Evolutionary conservation across 37 sponge, comb jelly and placozoan species (phyloP), one percentile per base, ranked within the genome.

Genomic region (Haliclona indistincta): DNA sequence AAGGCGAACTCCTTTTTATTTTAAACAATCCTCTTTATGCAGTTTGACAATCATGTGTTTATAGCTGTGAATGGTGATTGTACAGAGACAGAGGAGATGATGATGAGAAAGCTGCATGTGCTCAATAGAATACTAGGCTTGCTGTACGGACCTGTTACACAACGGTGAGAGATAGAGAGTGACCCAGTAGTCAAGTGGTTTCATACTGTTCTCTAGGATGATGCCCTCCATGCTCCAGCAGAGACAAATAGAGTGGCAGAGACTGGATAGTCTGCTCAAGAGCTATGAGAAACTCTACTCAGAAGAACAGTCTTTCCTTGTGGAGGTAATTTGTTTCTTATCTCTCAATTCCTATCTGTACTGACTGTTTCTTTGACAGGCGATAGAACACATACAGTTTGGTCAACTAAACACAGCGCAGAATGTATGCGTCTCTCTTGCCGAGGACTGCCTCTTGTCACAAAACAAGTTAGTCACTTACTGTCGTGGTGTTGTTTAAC

Each of bases 11-110:
- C 35, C 36, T 36, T 32, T 65, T 51, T 29, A 26, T 47, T 4
- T 23, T 29, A 5, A 29, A 65, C 63, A 13, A 5, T 34, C 4
- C 5, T 1, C 25, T 33, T 32, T 8, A 38, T 25, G 29, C 2
- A 55, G 76, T 88, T 82, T 73, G 58, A 51, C 10, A 62, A 66
- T 22, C 43, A 61, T 58, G 74, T 83, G 39, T 89, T 67, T 69
- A 77, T 89, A 20, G 89, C 84, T 23, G 2, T 83, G 36, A 89
- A 85, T 47, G 70, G 70, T 15, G 88, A 81, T 38, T 73, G 83
- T 30, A 67, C 58, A 32, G 89, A 89, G 30, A 75, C 79, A 4
- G 89, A 83, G 51, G 84, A 83, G 19, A 51, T 58, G 5, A 35
- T 89, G 17, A 60, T 70, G 0, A 77, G 65, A 43, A 89, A 83